A percentile compares a stretch with the other conserved stretches of the same genome.
phyloP scores from a whole-genome alignment of 2,888 invertebrate species.

The Cheilosia pagana region DNA sequence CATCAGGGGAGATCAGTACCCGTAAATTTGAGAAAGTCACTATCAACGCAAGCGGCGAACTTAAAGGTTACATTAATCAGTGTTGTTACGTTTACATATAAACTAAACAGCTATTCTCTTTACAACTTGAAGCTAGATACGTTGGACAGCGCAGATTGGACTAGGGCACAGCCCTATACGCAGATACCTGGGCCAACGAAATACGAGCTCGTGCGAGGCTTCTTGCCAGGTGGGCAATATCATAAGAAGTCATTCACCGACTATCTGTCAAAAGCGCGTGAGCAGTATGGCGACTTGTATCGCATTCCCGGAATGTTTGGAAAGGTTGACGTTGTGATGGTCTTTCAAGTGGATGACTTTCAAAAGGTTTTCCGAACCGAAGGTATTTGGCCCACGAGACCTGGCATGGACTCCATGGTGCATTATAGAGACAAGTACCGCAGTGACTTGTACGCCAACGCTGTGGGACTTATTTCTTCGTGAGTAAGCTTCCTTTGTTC shows the following conservation, averaged over 20 bases:
- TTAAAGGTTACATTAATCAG: constrained; percentile 33
- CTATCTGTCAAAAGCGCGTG: constrained; percentile 73
- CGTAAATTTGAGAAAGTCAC: neutral
- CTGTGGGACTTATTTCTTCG: constrained; percentile 73
- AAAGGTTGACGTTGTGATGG: constrained; percentile 80
- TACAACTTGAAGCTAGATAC: constrained; percentile 1
- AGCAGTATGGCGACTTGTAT: constrained; percentile 82
- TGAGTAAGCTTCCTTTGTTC: constrained; percentile 20
- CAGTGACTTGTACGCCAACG: constrained; percentile 74
- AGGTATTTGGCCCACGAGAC: constrained; percentile 83
- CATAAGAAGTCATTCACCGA: constrained; percentile 74
- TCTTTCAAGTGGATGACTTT: constrained; percentile 85
- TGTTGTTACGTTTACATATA: too few relatives aligned
- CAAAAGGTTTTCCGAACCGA: constrained; percentile 84
- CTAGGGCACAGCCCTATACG: constrained; percentile 76
- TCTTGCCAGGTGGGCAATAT: constrained; percentile 77
- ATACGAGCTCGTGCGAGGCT: constrained; percentile 77
- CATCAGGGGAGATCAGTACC: too few relatives aligned
- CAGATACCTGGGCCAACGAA: constrained; percentile 79
- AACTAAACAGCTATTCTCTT: neutral
- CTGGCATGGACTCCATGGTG: constrained; percentile 81
- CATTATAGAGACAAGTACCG: constrained; percentile 81
- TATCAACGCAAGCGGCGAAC: constrained; percentile 29
- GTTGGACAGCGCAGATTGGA: constrained; percentile 75
- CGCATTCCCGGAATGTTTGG: constrained; percentile 82